Evolutionary conservation across 2,113 vertebrate species (phyloP), one percentile per base, ranked within the genome.

Genomic region (Natator depressus): DNA sequence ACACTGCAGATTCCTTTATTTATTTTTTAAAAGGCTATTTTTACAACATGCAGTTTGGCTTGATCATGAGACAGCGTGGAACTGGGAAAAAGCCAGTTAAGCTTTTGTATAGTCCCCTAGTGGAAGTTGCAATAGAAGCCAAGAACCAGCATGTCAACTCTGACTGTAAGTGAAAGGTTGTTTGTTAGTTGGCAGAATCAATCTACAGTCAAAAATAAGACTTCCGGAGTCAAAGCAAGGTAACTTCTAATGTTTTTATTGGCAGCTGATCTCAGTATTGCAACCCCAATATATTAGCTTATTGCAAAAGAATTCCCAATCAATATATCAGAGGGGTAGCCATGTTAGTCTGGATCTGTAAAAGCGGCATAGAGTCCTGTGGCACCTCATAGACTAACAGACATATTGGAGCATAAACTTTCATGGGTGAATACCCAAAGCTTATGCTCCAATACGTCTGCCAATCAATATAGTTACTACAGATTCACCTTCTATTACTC

Each of bases 191-290:
- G 24, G 75, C 22, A 47, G 38, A 29, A 42, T 46, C 59, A 25
- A 31, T 91, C 78, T 91, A 95, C 50, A 86, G 85, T 91, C 87
- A 89, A 89, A 85, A 55, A 76, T 94, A 88, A 82, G 91, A 89
- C 80, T 50, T 38, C 79, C 47, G 90, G 72, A 82, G 35, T 50
- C 2, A 11, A 16, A 78, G 86, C n/a, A 3, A 94, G 85, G 85
- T 87, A 62, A 31, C 88, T 94, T 38, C 50, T 51, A 17, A 46
- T 27, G 62, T n/a, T 16, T n/a, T 69, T 19, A n/a, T 50, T 6
- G 17, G 9, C 27, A 10, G 46, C 35, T 89, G 76, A 79, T 69
- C 79, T 80, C 87, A 78, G 9, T 62, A 62, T 49, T 42, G 90
- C 91, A 95, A 95, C 88, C 84, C 57, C 87, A 75, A 87, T 38